These are phyloP conservation scores for Eumacrocentrus americanus DNA, from an alignment of 2,888 invertebrate genomes.

Conservation along the genomic window DNA sequence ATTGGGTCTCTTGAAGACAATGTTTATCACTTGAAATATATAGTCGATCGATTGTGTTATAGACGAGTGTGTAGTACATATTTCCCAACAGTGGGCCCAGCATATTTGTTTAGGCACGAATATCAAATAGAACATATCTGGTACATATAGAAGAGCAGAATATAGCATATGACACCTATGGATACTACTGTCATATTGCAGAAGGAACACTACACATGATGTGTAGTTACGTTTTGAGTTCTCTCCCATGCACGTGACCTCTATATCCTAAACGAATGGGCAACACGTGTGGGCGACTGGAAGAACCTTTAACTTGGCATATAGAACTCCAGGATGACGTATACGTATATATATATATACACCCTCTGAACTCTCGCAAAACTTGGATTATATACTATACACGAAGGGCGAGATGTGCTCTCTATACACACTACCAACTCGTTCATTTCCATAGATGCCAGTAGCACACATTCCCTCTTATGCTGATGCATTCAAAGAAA, in stretches of 20 bases:
- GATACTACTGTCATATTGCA: slow-evolving; percentile 7
- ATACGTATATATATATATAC: background rate
- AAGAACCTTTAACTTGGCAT: slow-evolving; percentile 9
- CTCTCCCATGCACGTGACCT: slow-evolving; percentile 30
- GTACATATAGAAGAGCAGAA: too few species aligned
- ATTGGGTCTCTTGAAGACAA: background rate
- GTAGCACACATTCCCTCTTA: slow-evolving; percentile 17
- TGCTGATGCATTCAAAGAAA: slow-evolving; percentile 10
- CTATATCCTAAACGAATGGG: slow-evolving; percentile 7
- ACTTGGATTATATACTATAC: slow-evolving; percentile 10
- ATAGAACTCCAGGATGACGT: slow-evolving; percentile 1
- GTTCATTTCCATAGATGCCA: slow-evolving; percentile 32
- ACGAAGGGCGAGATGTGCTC: background rate
- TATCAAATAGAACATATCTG: slow-evolving; percentile 14
- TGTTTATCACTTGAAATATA: slow-evolving; percentile 37
- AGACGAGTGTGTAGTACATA: too few species aligned
- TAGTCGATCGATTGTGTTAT: too few species aligned
- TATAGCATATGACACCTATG: slow-evolving; percentile 36
- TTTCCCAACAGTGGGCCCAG: slow-evolving; percentile 31
- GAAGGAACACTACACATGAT: background rate
- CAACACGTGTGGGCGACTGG: slow-evolving; percentile 20
- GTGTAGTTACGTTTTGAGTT: slow-evolving; percentile 7
- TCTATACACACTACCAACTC: slow-evolving; percentile 13
- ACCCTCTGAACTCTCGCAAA: slow-evolving; percentile 20
- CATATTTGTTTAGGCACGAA: slow-evolving; percentile 41